phyloP scores from a whole-genome alignment of 2,113 vertebrate species.

The Willisornis vidua region DNA sequence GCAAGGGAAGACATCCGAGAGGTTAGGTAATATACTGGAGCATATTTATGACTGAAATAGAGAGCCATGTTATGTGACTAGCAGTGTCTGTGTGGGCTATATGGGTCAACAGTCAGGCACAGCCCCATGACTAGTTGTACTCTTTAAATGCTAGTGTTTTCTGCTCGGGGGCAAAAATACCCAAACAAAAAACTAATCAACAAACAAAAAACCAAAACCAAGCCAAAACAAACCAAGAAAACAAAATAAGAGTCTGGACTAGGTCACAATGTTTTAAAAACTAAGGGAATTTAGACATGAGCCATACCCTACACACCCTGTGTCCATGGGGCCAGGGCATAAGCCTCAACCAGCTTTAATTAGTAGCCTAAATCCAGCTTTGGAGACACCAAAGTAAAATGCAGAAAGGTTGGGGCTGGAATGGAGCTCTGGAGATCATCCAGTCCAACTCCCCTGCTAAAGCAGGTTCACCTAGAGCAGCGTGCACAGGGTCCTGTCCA shows the following conservation, averaged over 20 bases:
- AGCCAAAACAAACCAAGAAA: not conserved
- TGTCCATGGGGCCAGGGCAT: not conserved
- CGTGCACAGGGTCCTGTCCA: not conserved
- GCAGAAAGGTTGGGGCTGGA: not conserved
- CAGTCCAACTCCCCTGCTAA: too few relatives aligned
- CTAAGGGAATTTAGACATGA: not conserved
- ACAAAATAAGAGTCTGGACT: not conserved
- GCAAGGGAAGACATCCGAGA: not conserved
- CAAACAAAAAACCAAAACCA: not conserved
- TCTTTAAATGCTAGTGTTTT: not conserved
- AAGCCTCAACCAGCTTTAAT: not conserved
- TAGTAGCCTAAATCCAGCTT: not conserved
- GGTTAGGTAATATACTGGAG: not conserved
- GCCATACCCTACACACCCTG: not conserved
- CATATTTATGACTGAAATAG: not conserved
- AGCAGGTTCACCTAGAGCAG: not conserved
- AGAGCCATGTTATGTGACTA: accelerated
- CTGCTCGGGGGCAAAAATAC: not conserved
- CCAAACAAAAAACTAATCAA: not conserved
- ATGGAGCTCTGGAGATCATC: not conserved
- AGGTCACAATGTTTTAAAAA: not conserved
- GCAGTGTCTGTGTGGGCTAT: not conserved
- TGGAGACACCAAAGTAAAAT: not conserved
- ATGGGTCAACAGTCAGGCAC: not conserved
- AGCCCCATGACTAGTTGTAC: not conserved